Conservation (phyloP, 2,797 vertebrate genomes). For the Pangasius mekongensis region DNA sequence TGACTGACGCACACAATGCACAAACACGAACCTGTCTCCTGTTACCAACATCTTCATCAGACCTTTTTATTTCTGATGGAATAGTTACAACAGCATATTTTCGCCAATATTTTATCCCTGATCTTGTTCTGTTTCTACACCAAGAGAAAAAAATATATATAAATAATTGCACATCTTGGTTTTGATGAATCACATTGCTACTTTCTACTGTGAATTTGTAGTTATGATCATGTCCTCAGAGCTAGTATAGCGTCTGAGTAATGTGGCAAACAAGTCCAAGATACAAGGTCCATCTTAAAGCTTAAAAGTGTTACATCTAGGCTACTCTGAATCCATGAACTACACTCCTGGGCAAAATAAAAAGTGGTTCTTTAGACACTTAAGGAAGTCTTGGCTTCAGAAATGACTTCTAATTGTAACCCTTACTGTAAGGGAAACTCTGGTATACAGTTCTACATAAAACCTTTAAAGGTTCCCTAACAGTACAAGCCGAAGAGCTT, state of each 20-base stretch:
- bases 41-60: not conserved
- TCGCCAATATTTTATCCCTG: not conserved
- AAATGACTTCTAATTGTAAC: not conserved
- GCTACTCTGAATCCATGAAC: not conserved
- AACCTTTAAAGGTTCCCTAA: not conserved
- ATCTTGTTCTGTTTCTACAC: not conserved
- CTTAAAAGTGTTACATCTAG: not conserved
- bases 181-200: not conserved
- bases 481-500: not conserved
- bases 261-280: not conserved
- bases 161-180: not conserved
- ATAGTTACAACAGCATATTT: not conserved
- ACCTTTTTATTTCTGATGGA: not conserved
- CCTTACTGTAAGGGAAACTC: not conserved
- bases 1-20: conserved; percentile 62
- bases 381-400: not conserved
- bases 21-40: not conserved
- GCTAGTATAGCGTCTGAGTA: not conserved
- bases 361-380: not conserved
- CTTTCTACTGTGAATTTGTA: not conserved
- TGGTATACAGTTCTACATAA: not conserved
- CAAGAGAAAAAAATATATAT: not conserved
- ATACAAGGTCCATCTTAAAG: not conserved
- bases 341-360: not conserved
- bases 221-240: not conserved